Base-by-base conservation (phyloP, 2,113 vertebrate species). In the Phalacrocorax brasilianus region DNA sequence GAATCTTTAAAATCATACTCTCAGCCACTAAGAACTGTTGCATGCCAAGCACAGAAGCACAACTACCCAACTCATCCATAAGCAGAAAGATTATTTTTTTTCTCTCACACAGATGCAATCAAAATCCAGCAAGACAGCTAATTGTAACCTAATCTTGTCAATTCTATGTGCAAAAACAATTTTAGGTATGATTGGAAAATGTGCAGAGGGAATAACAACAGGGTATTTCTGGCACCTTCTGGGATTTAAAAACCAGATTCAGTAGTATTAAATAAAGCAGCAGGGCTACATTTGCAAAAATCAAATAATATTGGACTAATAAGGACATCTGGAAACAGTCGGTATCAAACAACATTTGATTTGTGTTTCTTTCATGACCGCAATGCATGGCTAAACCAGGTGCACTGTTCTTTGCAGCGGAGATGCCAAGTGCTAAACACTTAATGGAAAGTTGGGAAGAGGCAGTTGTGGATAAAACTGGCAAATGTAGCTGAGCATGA, bases 301-400 rank as follows among this genome's bases (percentile, higher is more conserved):
- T 95, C 55, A 74, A 91, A 92, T 91, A 77, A 95, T 72, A 83
- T 55, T 93, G 75, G 38, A 55, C 75, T 96, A 86, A 95, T 86
- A 84, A 86, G 68, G 67, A 88, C 79, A 91, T 84, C 90, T 94
- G 72, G 72, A 91, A 95, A 77, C 63, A 77, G 89, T 2, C 3
- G 33, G 78, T 76, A 72, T 49, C 71, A 76, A 85, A 73, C 5
- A 87, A 8, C 23, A 58, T 58, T 70, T 42, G 50, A 26, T 66
- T 74, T 77, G 63, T 30, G 35, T 59, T 85, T 88, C 45, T 53
- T 77, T 73, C 50, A 14, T 55, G 53, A 68, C 21, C 1, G 0
- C n/a, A 56, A 1, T 6, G 17, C 22, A 1, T 1, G 12, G 71
- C 23, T 83, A 28, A 23, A 66, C 12, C 11, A 70, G 38, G 16